These are phyloP conservation scores for Eidolon helvum DNA, from an alignment of 2,113 vertebrate species.

Conservation along the genomic window DNA sequence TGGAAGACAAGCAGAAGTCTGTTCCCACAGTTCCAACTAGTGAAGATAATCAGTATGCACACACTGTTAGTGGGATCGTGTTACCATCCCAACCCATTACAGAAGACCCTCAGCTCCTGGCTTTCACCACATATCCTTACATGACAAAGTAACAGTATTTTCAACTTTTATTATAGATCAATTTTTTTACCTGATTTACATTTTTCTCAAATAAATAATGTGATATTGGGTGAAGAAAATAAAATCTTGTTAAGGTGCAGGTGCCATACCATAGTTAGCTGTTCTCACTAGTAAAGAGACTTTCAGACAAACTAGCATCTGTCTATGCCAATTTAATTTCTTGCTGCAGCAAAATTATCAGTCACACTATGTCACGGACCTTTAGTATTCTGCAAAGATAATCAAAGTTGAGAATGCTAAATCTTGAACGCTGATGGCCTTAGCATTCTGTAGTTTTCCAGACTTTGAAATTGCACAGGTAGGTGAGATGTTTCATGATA, in stretches of 20 bases:
- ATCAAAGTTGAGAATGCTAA: background rate
- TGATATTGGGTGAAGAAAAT: background rate
- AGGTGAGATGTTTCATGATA: slow-evolving; percentile 10
- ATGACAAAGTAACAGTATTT: background rate
- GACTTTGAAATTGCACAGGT: slow-evolving; percentile 26
- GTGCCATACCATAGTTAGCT: background rate
- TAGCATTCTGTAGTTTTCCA: background rate
- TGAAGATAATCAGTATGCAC: background rate
- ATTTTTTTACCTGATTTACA: background rate
- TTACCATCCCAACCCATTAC: background rate
- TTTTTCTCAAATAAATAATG: background rate
- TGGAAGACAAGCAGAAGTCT: background rate
- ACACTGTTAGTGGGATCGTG: background rate
- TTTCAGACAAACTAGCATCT: background rate
- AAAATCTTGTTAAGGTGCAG: background rate
- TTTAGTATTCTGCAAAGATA: background rate
- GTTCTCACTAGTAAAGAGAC: slow-evolving; percentile 11
- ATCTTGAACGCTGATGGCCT: background rate
- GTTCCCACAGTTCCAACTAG: background rate
- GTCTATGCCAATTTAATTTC: background rate
- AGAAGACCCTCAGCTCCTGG: background rate
- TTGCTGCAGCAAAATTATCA: background rate
- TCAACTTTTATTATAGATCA: slow-evolving; percentile 4
- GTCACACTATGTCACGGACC: background rate
- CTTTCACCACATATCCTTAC: background rate